Conservation (phyloP, 2,113 vertebrate genomes). For the Acanthochromis polyacanthus region DNA sequence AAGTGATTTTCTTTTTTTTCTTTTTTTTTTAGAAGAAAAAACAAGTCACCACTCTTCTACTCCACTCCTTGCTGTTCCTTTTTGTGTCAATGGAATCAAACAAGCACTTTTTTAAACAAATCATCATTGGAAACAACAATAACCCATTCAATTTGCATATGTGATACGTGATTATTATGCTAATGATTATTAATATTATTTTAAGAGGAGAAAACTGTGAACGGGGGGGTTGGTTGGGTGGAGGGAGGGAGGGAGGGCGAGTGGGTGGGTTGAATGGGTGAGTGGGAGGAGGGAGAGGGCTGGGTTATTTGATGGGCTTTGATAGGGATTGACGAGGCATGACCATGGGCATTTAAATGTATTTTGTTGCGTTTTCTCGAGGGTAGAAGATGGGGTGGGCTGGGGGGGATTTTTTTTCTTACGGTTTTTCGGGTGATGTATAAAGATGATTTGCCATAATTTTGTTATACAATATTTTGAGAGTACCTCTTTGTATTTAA, state of each 20-base stretch:
- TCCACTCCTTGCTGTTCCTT: conserved; percentile 66
- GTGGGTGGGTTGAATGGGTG: conserved; percentile 13
- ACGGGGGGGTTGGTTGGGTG: conserved; percentile 55
- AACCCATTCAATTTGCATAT: conserved; percentile 74
- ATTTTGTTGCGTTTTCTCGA: conserved; percentile 66
- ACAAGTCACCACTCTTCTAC: conserved; percentile 56
- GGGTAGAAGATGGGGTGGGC: conserved; percentile 37
- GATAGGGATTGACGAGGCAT: conserved; percentile 59
- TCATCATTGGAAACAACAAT: conserved; percentile 79
- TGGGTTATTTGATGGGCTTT: conserved; percentile 44
- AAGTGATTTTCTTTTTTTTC: conserved; percentile 15
- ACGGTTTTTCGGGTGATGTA: conserved; percentile 75
- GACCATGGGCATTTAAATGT: conserved; percentile 76
- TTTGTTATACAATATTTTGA: conserved; percentile 81
- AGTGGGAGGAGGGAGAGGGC: background rate
- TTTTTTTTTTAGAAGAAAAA: conserved; percentile 5
- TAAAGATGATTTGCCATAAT: conserved; percentile 78
- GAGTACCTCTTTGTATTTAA: conserved; percentile 84
- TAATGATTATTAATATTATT: conserved; percentile 73
- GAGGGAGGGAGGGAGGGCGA: conserved; percentile 12
- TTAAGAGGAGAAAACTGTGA: conserved; percentile 86
- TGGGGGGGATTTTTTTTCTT: conserved; percentile 27
- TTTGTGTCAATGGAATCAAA: conserved; percentile 83
- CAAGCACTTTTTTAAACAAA: conserved; percentile 85
- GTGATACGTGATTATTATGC: conserved; percentile 71